Conservation (phyloP, 2,888 invertebrate genomes). For the Pyrrhosoma nymphula region DNA sequence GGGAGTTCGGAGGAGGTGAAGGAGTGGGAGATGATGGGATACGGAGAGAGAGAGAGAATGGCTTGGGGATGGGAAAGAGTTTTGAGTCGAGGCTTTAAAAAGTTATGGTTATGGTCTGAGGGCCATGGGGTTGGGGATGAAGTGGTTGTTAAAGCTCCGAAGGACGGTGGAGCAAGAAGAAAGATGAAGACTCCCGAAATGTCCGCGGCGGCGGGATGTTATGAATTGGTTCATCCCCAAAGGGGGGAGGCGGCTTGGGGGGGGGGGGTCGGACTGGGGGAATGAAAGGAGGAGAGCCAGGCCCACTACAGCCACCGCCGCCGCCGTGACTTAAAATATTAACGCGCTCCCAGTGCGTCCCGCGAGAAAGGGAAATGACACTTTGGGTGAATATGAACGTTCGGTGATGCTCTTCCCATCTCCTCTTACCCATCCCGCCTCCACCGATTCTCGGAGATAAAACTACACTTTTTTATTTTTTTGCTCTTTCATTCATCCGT, state of each 20-base stretch:
- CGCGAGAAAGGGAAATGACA: constrained; percentile 23
- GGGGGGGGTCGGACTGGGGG: too few species aligned
- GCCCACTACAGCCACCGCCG: neutral
- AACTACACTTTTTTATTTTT: neutral
- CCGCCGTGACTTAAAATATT: neutral
- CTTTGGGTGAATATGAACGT: constrained; percentile 1
- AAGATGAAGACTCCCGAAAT: constrained; percentile 21
- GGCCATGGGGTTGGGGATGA: neutral
- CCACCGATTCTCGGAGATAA: neutral
- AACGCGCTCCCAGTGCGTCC: neutral
- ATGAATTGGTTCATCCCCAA: constrained; percentile 38
- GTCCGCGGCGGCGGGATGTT: neutral
- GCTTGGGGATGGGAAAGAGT: constrained; percentile 1
- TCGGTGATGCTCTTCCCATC: neutral
- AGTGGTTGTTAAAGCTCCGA: constrained; percentile 1
- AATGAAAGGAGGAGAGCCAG: neutral
- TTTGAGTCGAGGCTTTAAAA: constrained; percentile 38
- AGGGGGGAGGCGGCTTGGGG: neutral
- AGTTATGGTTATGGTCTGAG: constrained; percentile 7
- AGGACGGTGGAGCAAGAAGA: constrained; percentile 29
- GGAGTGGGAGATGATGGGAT: constrained; percentile 12
- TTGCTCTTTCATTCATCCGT: neutral
- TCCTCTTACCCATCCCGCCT: neutral
- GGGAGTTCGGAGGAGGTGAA: neutral
- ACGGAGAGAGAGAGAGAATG: neutral